phyloP scores from a whole-genome alignment of 1,140 invertebrate genomes.

The Zaprionus davidi region DNA sequence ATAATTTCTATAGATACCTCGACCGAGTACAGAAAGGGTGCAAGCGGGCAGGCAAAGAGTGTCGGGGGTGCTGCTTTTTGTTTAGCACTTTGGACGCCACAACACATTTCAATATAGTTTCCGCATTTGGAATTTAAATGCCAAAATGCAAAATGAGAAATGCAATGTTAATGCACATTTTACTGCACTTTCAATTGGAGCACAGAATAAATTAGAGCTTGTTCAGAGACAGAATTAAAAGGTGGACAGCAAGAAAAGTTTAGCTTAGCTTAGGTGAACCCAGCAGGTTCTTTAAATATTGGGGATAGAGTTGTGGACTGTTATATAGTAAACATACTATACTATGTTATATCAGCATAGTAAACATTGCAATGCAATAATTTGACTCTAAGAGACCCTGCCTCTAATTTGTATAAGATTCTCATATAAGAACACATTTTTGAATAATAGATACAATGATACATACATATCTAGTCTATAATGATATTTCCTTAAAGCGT shows the following conservation, averaged over 20 bases:
- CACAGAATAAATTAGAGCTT: neutral
- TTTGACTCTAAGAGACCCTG: too few relatives aligned
- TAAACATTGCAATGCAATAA: too few relatives aligned
- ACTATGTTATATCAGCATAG: too few relatives aligned
- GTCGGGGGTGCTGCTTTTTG: neutral
- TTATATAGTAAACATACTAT: too few relatives aligned
- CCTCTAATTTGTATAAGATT: rapidly evolving
- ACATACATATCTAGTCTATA: too few relatives aligned
- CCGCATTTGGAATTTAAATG: constrained; percentile 50
- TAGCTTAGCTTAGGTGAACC: neutral
- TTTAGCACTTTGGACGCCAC: constrained; percentile 19
- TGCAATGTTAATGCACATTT: constrained; percentile 29
- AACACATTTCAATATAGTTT: constrained; percentile 13
- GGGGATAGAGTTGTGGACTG: neutral
- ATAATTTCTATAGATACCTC: constrained; percentile 74
- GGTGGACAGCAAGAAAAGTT: neutral
- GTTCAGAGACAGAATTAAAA: neutral
- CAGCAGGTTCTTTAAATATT: neutral
- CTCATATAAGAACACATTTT: too few relatives aligned
- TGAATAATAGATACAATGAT: too few relatives aligned
- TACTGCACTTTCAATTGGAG: constrained; percentile 2
- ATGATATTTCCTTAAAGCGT: too few relatives aligned
- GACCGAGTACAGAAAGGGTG: neutral
- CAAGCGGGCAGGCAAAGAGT: neutral
- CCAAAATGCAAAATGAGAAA: constrained; percentile 36